A percentile compares a stretch with the other conserved stretches of the same genome.
Evolutionary conservation across 2,797 vertebrate genomes (phyloP).

Genomic region (Phoeniculus purpureus): DNA sequence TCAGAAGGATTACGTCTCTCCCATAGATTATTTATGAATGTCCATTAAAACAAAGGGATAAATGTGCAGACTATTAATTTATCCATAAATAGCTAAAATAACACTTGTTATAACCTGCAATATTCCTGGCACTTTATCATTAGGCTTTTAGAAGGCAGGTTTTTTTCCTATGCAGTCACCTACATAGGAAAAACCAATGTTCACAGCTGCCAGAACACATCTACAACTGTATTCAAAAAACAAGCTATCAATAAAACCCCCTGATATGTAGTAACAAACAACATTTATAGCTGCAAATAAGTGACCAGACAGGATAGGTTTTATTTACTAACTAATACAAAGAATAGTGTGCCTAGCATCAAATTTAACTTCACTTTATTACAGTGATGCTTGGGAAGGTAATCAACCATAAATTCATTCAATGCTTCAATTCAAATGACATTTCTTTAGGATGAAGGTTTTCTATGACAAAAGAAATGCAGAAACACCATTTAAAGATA

Average conservation of each 20-base stretch:
- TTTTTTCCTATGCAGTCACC: slow-evolving; percentile 40
- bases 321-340: slow-evolving; percentile 52
- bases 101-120: slow-evolving; percentile 27
- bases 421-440: slow-evolving; percentile 18
- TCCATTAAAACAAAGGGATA: slow-evolving; percentile 1
- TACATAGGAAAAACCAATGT: not conserved
- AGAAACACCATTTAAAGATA: slow-evolving; percentile 47
- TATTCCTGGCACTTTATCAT: not conserved
- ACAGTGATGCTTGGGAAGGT: slow-evolving; percentile 16
- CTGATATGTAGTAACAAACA: slow-evolving; percentile 19
- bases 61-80: slow-evolving; percentile 6
- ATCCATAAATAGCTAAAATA: slow-evolving; percentile 35
- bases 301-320: slow-evolving; percentile 20
- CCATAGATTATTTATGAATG: not conserved
- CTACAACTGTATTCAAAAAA: slow-evolving; percentile 25
- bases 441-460: slow-evolving; percentile 7
- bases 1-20: not conserved
- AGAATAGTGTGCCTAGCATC: slow-evolving; percentile 15
- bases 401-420: slow-evolving; percentile 37
- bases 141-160: slow-evolving; percentile 41
- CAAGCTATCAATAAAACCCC: slow-evolving; percentile 39
- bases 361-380: slow-evolving; percentile 57
- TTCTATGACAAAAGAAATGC: slow-evolving; percentile 26
- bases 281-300: slow-evolving; percentile 53
- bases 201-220: slow-evolving; percentile 23